Evolutionary conservation across 2,797 vertebrate genomes (phyloP).

Genomic region (Chaenodraco wilsoni): DNA sequence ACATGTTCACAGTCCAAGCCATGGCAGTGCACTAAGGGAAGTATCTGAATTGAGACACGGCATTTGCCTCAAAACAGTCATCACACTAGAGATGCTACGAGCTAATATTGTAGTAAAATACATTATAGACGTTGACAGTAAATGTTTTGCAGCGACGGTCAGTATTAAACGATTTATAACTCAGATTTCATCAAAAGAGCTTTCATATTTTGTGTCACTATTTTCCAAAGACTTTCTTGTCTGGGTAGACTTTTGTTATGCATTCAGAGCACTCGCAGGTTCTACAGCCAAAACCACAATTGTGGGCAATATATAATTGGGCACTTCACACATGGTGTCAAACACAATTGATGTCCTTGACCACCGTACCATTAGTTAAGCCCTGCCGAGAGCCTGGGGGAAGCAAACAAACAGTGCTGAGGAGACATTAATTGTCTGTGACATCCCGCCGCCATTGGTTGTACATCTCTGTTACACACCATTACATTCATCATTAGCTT

Average conservation of each 20-base stretch:
- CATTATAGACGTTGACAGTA: background rate
- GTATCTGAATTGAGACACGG: background rate
- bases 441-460: conserved; percentile 83
- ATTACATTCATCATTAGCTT: conserved; percentile 84
- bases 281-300: conserved; percentile 58
- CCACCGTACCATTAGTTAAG: conserved; percentile 88
- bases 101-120: background rate
- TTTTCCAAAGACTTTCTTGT: conserved; percentile 4
- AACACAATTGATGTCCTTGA: conserved; percentile 85
- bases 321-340: conserved; percentile 85
- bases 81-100: background rate
- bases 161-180: background rate
- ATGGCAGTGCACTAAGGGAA: too few relatives aligned
- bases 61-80: background rate
- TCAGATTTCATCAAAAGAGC: background rate
- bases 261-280: conserved; percentile 36
- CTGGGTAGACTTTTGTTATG: conserved; percentile 1
- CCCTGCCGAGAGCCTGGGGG: conserved; percentile 71
- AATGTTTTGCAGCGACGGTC: background rate
- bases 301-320: conserved; percentile 81
- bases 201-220: background rate
- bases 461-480: conserved; percentile 83
- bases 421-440: conserved; percentile 87
- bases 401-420: conserved; percentile 79
- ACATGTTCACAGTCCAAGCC: too few relatives aligned